Conservation (phyloP, 2,888 invertebrate species). For the Axea sp. region DNA sequence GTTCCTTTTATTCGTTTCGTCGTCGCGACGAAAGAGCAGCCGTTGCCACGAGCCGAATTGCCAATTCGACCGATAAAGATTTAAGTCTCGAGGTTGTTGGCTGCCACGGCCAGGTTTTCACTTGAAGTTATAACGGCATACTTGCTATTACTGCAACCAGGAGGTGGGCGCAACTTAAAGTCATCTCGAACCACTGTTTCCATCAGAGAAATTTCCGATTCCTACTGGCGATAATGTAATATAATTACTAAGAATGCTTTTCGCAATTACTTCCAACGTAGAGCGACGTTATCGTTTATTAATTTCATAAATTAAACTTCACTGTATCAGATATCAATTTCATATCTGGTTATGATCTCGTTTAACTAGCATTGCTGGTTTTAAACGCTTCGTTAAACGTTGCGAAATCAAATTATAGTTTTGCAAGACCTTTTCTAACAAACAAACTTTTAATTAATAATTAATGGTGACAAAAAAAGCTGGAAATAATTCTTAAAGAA, state of each 20-base stretch:
- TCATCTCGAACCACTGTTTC: slow-evolving; percentile 23
- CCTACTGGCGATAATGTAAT: slow-evolving; percentile 37
- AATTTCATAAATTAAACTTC: slow-evolving; percentile 33
- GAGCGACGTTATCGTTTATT: slow-evolving; percentile 22
- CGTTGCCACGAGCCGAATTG: slow-evolving; percentile 52
- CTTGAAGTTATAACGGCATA: slow-evolving; percentile 52
- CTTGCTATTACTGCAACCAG: slow-evolving; percentile 21
- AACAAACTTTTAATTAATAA: too few species aligned
- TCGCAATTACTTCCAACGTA: slow-evolving; percentile 33
- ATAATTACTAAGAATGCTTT: slow-evolving; percentile 41
- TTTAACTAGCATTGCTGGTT: too few species aligned
- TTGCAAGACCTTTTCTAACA: too few species aligned
- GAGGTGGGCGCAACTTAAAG: slow-evolving; percentile 14
- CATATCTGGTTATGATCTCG: background rate
- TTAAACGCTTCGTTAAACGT: too few species aligned
- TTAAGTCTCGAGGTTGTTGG: slow-evolving; percentile 54
- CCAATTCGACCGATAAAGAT: slow-evolving; percentile 62
- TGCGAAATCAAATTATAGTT: too few species aligned
- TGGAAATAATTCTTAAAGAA: too few species aligned
- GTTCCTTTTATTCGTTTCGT: slow-evolving; percentile 49
- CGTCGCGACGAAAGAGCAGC: slow-evolving; percentile 52
- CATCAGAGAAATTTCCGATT: slow-evolving; percentile 32
- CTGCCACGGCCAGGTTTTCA: slow-evolving; percentile 53
- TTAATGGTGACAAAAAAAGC: too few species aligned
- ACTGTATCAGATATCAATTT: slow-evolving; percentile 8